A percentile compares a stretch with the other conserved stretches of the same genome.
Evolutionary conservation across 1,140 invertebrate species (phyloP).

Genomic region (Cylas formicarius): DNA sequence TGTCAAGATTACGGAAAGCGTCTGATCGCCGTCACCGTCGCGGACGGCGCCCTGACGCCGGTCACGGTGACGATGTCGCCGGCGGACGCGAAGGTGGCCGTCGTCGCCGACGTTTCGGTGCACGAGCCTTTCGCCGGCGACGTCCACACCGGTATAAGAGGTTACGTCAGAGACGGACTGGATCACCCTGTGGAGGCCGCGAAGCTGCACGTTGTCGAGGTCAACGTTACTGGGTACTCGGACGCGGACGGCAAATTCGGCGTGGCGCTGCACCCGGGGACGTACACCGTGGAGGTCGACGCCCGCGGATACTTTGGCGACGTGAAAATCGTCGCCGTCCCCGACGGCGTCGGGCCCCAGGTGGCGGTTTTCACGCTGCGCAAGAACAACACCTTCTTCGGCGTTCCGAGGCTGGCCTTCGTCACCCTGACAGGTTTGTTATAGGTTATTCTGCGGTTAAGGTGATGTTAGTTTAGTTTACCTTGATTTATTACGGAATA

Average conservation of each 20-base stretch:
- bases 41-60: conserved; percentile 28
- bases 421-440: conserved; percentile 65
- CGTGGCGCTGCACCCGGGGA: conserved; percentile 48
- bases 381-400: conserved; percentile 58
- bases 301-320: conserved; percentile 49
- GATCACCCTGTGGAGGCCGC: conserved; percentile 54
- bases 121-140: conserved; percentile 19
- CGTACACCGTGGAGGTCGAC: conserved; percentile 49
- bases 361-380: conserved; percentile 60
- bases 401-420: conserved; percentile 65
- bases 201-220: conserved; percentile 46
- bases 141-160: conserved; percentile 23
- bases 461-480: conserved; percentile 8
- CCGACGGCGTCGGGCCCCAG: conserved; percentile 41
- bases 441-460: conserved; percentile 11
- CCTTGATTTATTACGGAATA: too few relatives aligned
- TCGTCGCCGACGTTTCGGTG: conserved; percentile 9
- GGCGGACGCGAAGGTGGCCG: not conserved
- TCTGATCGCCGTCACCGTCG: conserved; percentile 42
- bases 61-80: conserved; percentile 11
- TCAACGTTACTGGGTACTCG: conserved; percentile 42
- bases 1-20: conserved; percentile 52
- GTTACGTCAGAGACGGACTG: conserved; percentile 50
- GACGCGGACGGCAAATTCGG: conserved; percentile 53
- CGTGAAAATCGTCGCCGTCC: conserved; percentile 48